phyloP scores from a whole-genome alignment of 2,888 invertebrate species.

The Cantharis lateralis region DNA sequence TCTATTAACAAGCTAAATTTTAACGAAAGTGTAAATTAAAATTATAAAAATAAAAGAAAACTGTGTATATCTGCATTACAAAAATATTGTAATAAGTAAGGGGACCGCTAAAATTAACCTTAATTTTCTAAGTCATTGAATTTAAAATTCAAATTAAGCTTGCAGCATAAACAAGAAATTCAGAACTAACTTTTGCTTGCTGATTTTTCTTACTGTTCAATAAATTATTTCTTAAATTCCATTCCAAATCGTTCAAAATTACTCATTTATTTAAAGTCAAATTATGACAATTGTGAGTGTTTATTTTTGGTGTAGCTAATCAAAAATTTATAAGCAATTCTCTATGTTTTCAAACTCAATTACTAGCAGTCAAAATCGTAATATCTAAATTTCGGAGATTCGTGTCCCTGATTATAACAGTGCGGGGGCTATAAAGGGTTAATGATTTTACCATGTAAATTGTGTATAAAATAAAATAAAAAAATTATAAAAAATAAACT shows the following conservation, averaged over 20 bases:
- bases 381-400: neutral
- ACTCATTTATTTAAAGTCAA: neutral
- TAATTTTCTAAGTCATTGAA: neutral
- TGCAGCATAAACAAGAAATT: neutral
- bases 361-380: neutral
- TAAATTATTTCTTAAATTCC: neutral
- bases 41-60: neutral
- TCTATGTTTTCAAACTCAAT: neutral
- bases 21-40: neutral
- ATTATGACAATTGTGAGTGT: neutral
- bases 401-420: neutral
- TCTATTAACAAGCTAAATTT: constrained; percentile 11
- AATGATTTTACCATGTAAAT: neutral
- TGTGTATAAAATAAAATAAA: neutral
- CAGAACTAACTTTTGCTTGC: neutral
- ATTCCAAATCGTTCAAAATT: neutral
- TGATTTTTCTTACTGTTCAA: neutral
- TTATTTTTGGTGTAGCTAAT: neutral
- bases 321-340: neutral
- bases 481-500: neutral
- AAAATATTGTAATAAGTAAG: neutral
- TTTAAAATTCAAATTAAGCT: neutral
- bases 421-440: neutral
- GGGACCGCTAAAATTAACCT: neutral
- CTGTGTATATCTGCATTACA: neutral